A percentile compares a stretch with the other conserved stretches of the same genome.
Evolutionary conservation across 2,888 invertebrate species (phyloP).

Genomic region (Lasioglossum leucozonium): DNA sequence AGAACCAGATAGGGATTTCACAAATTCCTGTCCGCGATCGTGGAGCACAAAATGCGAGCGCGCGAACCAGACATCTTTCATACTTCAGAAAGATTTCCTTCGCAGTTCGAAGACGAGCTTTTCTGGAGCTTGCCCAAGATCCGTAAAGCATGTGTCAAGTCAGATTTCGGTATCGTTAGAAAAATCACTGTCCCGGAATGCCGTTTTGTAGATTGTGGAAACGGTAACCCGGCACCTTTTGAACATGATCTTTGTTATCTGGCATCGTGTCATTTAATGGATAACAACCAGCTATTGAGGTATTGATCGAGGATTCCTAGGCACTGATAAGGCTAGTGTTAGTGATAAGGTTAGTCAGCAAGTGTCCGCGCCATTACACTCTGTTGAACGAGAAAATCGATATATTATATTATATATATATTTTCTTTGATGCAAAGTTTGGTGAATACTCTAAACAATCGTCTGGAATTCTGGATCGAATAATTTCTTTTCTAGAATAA

Average conservation of each 20-base stretch:
- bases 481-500: neutral
- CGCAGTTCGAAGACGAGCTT: neutral
- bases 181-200: neutral
- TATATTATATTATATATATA: no score
- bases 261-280: neutral
- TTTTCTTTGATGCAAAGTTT: no score
- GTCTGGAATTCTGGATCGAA: neutral
- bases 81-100: neutral
- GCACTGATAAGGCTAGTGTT: neutral
- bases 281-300: neutral
- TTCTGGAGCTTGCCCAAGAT: neutral
- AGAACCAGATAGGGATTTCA: neutral
- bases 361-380: neutral
- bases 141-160: neutral
- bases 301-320: neutral
- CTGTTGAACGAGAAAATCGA: neutral
- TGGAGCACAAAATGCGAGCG: neutral
- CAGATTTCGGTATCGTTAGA: neutral
- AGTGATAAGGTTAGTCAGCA: neutral
- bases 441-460: no score
- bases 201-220: neutral
- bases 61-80: neutral
- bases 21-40: neutral
- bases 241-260: neutral
- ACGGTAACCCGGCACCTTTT: neutral